phyloP scores from a whole-genome alignment of 1,140 invertebrate genomes.

The Trinorchestia longiramus region DNA sequence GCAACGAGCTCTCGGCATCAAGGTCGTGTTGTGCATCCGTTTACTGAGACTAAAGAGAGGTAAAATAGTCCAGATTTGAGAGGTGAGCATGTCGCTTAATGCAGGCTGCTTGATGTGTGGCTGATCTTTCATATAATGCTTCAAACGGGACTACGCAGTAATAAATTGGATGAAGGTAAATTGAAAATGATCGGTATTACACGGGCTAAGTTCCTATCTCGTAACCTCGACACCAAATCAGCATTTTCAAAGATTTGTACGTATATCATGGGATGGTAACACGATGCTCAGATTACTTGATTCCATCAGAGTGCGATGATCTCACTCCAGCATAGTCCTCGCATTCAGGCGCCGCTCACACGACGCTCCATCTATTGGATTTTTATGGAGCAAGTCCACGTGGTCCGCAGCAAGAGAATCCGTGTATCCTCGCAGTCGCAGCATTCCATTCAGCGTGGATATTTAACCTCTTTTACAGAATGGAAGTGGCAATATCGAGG shows the following conservation, averaged over 20 bases:
- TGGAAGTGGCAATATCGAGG: constrained; percentile 34
- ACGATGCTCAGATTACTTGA: too few species aligned
- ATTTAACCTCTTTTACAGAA: constrained; percentile 37
- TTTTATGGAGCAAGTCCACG: not conserved
- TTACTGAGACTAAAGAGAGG: not conserved
- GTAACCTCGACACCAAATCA: not conserved
- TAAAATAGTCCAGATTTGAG: not conserved
- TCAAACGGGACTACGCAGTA: too few species aligned
- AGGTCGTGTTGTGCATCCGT: not conserved
- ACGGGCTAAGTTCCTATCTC: not conserved
- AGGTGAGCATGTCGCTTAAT: not conserved
- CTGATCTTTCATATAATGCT: not conserved
- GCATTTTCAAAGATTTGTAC: too few species aligned
- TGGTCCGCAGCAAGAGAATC: not conserved
- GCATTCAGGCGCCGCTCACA: too few species aligned
- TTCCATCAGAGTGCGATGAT: not conserved
- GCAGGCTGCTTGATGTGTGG: not conserved
- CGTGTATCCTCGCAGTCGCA: not conserved
- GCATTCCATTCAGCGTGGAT: constrained; percentile 27
- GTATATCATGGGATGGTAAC: too few species aligned
- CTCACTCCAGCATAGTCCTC: not conserved
- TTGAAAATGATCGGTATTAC: too few species aligned
- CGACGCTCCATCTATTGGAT: not conserved
- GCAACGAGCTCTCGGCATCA: not conserved
- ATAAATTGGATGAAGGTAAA: too few species aligned